Conservation (phyloP, 2,797 vertebrate genomes). For the Aselliscus stoliczkanus region DNA sequence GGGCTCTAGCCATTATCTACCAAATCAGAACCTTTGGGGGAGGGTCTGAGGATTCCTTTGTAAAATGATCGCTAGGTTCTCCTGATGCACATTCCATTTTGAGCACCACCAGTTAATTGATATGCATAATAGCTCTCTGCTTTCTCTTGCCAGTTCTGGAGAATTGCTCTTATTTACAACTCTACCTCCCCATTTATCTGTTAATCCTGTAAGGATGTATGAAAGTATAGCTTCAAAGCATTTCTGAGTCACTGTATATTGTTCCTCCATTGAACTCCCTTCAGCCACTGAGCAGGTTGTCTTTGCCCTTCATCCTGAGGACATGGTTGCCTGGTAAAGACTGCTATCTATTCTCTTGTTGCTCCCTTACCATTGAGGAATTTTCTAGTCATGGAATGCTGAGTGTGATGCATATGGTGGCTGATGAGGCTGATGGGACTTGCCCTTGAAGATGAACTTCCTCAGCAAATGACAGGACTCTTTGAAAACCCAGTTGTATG, state of each 20-base stretch:
- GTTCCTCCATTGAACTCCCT: background rate
- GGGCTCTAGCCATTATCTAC: background rate
- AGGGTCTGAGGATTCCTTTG: background rate
- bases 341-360: too few species aligned
- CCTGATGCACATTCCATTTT: background rate
- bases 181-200: background rate
- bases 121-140: background rate
- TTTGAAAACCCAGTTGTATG: background rate
- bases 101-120: background rate
- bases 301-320: background rate
- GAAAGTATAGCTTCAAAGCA: background rate
- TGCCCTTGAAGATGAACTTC: background rate
- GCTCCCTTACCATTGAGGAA: background rate
- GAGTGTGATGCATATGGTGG: fast-evolving
- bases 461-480: background rate
- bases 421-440: background rate
- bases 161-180: background rate
- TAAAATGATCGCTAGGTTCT: background rate
- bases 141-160: background rate
- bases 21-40: background rate
- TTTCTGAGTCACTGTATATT: background rate
- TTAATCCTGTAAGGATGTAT: background rate
- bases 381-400: background rate
- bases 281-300: background rate
- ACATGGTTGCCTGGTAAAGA: background rate